Percentiles rank a stretch among this genome's conserved stretches.
Conservation (phyloP, 2,113 vertebrate species). For the Hiodon alosoides region DNA sequence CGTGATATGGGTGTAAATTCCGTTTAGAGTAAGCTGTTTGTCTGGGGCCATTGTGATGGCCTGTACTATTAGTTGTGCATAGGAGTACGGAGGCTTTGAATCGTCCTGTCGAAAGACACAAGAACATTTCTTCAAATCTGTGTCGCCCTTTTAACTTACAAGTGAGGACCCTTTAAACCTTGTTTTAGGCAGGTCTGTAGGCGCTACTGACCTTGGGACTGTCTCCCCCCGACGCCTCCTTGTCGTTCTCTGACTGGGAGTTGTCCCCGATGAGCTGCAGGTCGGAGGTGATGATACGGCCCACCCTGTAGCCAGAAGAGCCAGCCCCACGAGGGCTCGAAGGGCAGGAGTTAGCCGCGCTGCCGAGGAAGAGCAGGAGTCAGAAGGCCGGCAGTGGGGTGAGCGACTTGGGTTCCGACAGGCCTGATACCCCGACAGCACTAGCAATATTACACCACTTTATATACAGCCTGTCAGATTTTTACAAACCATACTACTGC, state of each 20-base stretch:
- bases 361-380: slow-evolving; percentile 38
- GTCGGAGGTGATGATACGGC: slow-evolving; percentile 80
- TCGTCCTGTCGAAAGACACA: slow-evolving; percentile 70
- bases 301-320: slow-evolving; percentile 87
- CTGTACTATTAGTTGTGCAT: slow-evolving; percentile 94
- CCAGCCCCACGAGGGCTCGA: slow-evolving; percentile 92
- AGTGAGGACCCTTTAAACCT: not conserved
- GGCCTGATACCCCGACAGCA: too few relatives aligned
- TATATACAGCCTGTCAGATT: too few relatives aligned
- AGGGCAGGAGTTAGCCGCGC: slow-evolving; percentile 95
- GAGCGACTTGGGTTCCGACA: too few relatives aligned
- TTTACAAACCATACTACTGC: too few relatives aligned
- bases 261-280: slow-evolving; percentile 85
- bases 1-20: slow-evolving; percentile 96
- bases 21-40: slow-evolving; percentile 93
- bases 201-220: slow-evolving; percentile 83
- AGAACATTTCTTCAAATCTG: not conserved
- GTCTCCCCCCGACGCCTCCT: slow-evolving; percentile 88
- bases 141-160: not conserved
- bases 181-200: too few relatives aligned
- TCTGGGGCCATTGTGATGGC: slow-evolving; percentile 89
- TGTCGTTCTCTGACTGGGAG: slow-evolving; percentile 90
- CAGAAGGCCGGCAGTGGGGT: not conserved
- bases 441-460: too few relatives aligned
- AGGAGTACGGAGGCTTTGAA: slow-evolving; percentile 95